These are phyloP conservation scores for Daktulosphaira vitifoliae DNA, from an alignment of 1,140 invertebrate genomes.

Conservation along the genomic window DNA sequence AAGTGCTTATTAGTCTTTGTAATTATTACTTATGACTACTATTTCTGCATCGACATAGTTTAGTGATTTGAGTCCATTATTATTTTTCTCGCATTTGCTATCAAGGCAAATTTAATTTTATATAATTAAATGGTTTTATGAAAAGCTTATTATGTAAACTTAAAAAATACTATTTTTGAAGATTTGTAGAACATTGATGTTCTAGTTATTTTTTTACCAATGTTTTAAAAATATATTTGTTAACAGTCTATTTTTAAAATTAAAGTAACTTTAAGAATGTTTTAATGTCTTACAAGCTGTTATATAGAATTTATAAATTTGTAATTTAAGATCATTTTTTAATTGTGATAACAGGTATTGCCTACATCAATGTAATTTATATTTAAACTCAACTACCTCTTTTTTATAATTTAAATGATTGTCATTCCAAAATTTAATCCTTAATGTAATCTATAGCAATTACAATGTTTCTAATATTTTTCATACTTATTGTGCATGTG, in stretches of 20 bases:
- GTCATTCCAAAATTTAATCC: slow-evolving; percentile 31
- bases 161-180: slow-evolving; percentile 24
- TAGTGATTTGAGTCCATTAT: slow-evolving; percentile 31
- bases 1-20: slow-evolving; percentile 18
- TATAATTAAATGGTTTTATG: slow-evolving; percentile 20
- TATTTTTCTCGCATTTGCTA: slow-evolving; percentile 14
- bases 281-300: slow-evolving; percentile 22
- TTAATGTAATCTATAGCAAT: slow-evolving; percentile 24
- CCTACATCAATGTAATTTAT: slow-evolving; percentile 26
- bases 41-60: slow-evolving; percentile 16
- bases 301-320: slow-evolving; percentile 21
- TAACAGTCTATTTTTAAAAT: slow-evolving; percentile 29
- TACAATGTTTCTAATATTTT: slow-evolving; percentile 31
- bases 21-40: slow-evolving; percentile 13
- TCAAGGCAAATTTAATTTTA: slow-evolving; percentile 21
- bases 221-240: slow-evolving; percentile 24
- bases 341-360: slow-evolving; percentile 32
- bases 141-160: slow-evolving; percentile 15
- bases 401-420: slow-evolving; percentile 10
- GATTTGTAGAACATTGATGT: slow-evolving; percentile 13
- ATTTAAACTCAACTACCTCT: slow-evolving; percentile 27
- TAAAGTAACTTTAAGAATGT: slow-evolving; percentile 15
- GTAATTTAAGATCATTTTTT: slow-evolving; percentile 27
- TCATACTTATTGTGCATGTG: slow-evolving; percentile 33
- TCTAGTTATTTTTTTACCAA: slow-evolving; percentile 25